Evolutionary conservation across 1,140 invertebrate genomes (phyloP).

Genomic region (Hycleus cichorii): DNA sequence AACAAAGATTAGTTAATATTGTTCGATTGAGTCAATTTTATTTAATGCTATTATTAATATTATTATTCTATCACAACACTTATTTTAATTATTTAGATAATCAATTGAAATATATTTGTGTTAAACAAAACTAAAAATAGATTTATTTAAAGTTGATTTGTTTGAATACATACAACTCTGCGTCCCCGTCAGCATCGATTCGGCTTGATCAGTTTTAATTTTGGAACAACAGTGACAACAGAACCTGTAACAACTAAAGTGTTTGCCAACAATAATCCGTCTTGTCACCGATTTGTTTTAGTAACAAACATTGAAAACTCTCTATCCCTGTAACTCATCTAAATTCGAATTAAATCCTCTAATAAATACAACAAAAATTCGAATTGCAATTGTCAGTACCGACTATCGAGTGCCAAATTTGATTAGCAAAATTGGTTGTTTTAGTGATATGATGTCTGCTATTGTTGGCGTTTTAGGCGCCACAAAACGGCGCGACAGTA

Average conservation of each 20-base stretch:
- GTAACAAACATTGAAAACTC: no score
- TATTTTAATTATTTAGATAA: neutral
- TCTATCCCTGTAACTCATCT: no score
- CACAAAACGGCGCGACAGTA: slow-evolving; percentile 36
- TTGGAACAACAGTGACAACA: slow-evolving; percentile 24
- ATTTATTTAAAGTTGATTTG: slow-evolving; percentile 14
- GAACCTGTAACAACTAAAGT: slow-evolving; percentile 2
- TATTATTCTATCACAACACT: neutral
- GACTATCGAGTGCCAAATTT: slow-evolving; percentile 4
- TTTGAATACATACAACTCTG: neutral
- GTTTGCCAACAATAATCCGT: neutral
- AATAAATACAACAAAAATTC: no score
- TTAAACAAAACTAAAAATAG: no score
- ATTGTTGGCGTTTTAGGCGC: slow-evolving; percentile 31
- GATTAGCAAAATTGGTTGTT: slow-evolving; percentile 35
- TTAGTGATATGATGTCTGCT: slow-evolving; percentile 35
- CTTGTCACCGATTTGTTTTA: neutral
- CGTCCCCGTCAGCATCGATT: slow-evolving; percentile 9
- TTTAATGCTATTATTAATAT: neutral
- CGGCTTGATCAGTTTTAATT: slow-evolving; percentile 23
- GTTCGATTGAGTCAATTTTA: neutral
- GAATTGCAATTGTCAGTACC: no score
- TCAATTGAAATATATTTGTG: neutral
- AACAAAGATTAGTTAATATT: neutral
- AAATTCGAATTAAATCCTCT: no score